phyloP scores from a whole-genome alignment of 2,888 invertebrate species.

The Aporophyla nigra region DNA sequence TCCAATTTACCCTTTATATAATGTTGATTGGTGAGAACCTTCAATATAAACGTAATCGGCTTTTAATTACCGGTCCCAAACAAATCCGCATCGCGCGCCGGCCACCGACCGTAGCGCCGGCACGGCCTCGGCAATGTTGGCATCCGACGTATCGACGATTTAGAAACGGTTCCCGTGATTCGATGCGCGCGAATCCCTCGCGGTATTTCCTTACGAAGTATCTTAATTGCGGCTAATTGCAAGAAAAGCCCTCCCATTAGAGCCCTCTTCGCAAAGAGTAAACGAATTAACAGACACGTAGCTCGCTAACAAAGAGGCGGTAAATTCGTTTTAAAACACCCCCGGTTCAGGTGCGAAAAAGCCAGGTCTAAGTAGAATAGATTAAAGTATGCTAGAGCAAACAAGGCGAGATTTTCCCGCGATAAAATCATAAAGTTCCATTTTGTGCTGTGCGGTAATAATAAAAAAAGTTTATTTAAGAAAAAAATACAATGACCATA shows the following conservation, averaged over 20 bases:
- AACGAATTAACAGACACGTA: conserved; percentile 89
- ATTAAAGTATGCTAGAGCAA: conserved; percentile 80
- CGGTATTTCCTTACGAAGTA: conserved; percentile 81
- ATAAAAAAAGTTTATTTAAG: conserved; percentile 56
- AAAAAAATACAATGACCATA: conserved; percentile 11
- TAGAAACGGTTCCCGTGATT: conserved; percentile 68
- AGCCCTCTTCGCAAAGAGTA: conserved; percentile 84
- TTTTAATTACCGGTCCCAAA: conserved; percentile 74
- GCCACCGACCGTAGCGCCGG: conserved; percentile 27
- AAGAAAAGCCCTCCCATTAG: conserved; percentile 88
- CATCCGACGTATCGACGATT: conserved; percentile 71
- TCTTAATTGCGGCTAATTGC: conserved; percentile 89
- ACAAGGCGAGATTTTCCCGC: conserved; percentile 65
- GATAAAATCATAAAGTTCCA: conserved; percentile 69
- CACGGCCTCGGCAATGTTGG: conserved; percentile 58
- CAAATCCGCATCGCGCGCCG: conserved; percentile 64
- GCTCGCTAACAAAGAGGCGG: conserved; percentile 81
- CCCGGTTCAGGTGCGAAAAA: conserved; percentile 86
- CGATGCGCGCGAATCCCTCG: conserved; percentile 67
- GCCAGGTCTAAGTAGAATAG: conserved; percentile 85
- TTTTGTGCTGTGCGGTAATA: conserved; percentile 68
- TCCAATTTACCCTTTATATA: conserved; percentile 59
- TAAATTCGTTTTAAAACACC: conserved; percentile 87
- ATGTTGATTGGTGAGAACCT: conserved; percentile 64
- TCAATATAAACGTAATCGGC: conserved; percentile 67